Evolutionary conservation across 2,888 invertebrate genomes (phyloP).

Genomic region (Cephonodes hylas): DNA sequence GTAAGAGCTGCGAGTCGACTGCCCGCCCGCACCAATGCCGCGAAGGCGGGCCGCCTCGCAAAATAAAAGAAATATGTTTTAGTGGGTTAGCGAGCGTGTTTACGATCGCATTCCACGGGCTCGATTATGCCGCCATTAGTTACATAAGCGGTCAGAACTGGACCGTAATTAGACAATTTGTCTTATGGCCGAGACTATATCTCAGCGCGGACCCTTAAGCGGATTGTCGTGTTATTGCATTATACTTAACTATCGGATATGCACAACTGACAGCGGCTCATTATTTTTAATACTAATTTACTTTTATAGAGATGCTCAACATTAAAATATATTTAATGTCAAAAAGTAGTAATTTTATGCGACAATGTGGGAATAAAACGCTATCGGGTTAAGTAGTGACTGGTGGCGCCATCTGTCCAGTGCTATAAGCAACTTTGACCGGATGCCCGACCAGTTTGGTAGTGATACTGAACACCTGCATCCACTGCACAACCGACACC

Average conservation of each 20-base stretch:
- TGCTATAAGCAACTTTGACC: constrained; percentile 51
- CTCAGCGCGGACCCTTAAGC: constrained; percentile 23
- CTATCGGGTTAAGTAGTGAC: constrained; percentile 17
- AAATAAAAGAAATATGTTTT: constrained; percentile 81
- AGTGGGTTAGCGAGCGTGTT: constrained; percentile 79
- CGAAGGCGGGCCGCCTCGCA: constrained; percentile 60
- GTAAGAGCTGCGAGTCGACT: constrained; percentile 39
- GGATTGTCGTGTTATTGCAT: background rate
- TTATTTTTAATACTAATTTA: background rate
- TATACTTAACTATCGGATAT: background rate
- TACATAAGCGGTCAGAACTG: constrained; percentile 62
- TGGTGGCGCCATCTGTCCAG: constrained; percentile 70
- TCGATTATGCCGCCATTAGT: constrained; percentile 73
- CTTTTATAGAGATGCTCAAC: background rate
- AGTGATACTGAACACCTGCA: constrained; percentile 75
- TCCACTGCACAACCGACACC: constrained; percentile 39
- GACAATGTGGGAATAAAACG: background rate
- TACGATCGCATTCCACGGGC: constrained; percentile 70
- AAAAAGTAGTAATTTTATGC: background rate
- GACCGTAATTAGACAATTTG: constrained; percentile 66
- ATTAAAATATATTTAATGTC: background rate
- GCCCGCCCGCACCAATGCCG: constrained; percentile 40
- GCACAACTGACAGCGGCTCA: background rate
- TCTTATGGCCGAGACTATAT: constrained; percentile 49
- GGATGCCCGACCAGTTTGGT: constrained; percentile 78